phyloP scores from a whole-genome alignment of 1,140 invertebrate species.

The Conopomorpha cramerella region DNA sequence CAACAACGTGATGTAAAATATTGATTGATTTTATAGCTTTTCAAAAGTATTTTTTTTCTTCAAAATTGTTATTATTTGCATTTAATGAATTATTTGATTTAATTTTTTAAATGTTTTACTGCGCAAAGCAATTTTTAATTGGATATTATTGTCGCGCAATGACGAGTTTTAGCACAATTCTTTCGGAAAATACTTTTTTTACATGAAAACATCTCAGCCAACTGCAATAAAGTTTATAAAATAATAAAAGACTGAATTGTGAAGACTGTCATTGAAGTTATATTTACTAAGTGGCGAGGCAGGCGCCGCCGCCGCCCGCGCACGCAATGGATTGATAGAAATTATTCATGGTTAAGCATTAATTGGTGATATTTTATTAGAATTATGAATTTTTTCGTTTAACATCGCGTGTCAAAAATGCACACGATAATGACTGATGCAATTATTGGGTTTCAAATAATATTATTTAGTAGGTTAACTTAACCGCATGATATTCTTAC shows the following conservation, averaged over 20 bases:
- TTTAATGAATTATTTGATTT: constrained; percentile 1
- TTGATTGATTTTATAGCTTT: constrained; percentile 50
- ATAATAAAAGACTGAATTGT: constrained; percentile 49
- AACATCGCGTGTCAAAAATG: not conserved
- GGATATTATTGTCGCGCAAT: constrained; percentile 3
- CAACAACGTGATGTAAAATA: constrained; percentile 54
- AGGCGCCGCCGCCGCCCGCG: too few species aligned
- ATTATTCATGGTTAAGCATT: too few species aligned
- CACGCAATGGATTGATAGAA: too few species aligned
- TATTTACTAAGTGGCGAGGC: not conserved
- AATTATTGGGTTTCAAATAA: not conserved
- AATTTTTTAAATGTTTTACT: not conserved
- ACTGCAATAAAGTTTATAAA: constrained; percentile 55
- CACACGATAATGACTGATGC: not conserved
- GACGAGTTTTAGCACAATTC: constrained; percentile 9
- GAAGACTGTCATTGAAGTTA: constrained; percentile 25
- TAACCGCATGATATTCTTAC: too few species aligned
- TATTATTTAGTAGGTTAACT: too few species aligned
- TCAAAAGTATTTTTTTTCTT: constrained; percentile 56
- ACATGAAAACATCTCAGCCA: constrained; percentile 15
- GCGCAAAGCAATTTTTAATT: not conserved
- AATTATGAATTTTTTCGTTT: not conserved
- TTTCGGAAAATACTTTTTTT: constrained; percentile 19
- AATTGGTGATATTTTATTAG: too few species aligned
- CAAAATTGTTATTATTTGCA: not conserved